These are phyloP conservation scores for Apis dorsata DNA, from an alignment of 1,140 invertebrate genomes.

Conservation along the genomic window DNA sequence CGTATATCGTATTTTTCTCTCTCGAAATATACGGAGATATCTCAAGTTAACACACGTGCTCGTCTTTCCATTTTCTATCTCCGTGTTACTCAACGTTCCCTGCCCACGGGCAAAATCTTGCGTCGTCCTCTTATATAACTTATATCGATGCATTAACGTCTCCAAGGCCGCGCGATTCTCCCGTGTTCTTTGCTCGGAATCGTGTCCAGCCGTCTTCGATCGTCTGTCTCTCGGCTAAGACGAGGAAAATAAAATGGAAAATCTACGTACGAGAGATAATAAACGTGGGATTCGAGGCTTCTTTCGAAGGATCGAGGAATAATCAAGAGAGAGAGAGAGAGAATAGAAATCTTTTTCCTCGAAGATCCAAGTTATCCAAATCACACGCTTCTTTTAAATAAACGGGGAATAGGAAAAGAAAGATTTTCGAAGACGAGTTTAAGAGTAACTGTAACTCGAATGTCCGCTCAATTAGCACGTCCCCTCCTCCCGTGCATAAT, in stretches of 20 bases:
- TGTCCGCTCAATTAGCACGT: constrained; percentile 26
- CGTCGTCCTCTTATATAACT: constrained; percentile 33
- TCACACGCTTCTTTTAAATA: no score
- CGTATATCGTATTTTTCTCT: no score
- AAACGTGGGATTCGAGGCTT: no score
- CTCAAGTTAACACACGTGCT: not conserved
- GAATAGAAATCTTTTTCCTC: no score
- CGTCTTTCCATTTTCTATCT: constrained; percentile 9
- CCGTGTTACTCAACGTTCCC: constrained; percentile 24
- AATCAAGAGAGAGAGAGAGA: no score
- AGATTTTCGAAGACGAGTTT: not conserved
- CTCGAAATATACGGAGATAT: no score
- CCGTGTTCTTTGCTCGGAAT: not conserved
- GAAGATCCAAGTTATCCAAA: no score
- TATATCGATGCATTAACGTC: constrained; percentile 37
- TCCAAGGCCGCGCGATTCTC: constrained; percentile 14
- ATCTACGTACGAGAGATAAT: not conserved
- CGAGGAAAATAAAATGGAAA: not conserved
- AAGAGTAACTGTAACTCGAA: constrained; percentile 18
- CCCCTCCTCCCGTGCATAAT: not conserved
- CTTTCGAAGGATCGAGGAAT: no score
- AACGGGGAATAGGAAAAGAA: not conserved
- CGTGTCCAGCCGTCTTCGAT: not conserved
- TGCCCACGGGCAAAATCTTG: constrained; percentile 31
- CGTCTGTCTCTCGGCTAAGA: not conserved